Conservation (phyloP, 2,888 invertebrate species). For the Protodeltote pygarga region DNA sequence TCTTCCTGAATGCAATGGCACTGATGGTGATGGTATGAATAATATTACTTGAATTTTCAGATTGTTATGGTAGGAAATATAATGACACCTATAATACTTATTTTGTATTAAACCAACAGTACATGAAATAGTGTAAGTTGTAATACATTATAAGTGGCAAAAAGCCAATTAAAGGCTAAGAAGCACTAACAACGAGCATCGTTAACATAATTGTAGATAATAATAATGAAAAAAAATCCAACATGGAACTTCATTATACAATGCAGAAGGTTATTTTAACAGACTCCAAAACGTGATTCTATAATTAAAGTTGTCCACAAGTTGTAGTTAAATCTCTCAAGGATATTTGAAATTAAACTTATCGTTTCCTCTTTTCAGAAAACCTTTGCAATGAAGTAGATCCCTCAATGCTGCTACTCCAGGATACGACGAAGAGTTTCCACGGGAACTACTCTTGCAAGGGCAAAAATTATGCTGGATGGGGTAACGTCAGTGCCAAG, state of each 20-base stretch:
- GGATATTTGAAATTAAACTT: neutral
- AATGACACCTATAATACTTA: no score
- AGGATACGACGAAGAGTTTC: constrained; percentile 95
- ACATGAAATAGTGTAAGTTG: no score
- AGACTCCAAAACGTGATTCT: no score
- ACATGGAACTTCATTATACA: no score
- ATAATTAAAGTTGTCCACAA: no score
- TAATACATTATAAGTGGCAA: no score
- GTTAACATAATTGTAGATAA: no score
- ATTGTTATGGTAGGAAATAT: neutral
- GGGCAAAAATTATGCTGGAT: constrained; percentile 95
- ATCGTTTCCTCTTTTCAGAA: constrained; percentile 58
- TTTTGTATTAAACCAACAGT: no score
- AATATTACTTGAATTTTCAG: neutral
- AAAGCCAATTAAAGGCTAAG: no score
- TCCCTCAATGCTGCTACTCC: constrained; percentile 93
- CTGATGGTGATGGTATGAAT: constrained; percentile 69
- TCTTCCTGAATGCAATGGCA: constrained; percentile 92
- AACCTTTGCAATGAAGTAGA: constrained; percentile 94
- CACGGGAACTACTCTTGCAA: constrained; percentile 98
- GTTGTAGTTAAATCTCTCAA: neutral
- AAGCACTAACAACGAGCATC: no score
- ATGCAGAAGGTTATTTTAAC: no score
- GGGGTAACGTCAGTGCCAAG: constrained; percentile 93
- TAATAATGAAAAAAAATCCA: no score